Evolutionary conservation across 2,888 invertebrate genomes (phyloP).

Genomic region (Xestoiulus laeticollis): DNA sequence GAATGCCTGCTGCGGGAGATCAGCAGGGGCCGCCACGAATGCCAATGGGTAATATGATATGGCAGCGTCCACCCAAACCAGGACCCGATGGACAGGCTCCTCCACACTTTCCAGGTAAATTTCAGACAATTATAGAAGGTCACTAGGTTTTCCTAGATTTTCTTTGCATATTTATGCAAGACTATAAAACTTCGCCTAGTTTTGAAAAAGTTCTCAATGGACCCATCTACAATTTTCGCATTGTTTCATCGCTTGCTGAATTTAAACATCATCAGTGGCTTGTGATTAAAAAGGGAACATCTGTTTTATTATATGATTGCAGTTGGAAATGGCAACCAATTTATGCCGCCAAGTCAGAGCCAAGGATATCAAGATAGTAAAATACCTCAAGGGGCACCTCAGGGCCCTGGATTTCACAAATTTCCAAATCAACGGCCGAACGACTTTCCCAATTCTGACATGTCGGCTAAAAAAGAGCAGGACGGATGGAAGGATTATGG

Average conservation of each 20-base stretch:
- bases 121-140: too few relatives aligned
- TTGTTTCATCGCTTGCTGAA: background rate
- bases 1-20: background rate
- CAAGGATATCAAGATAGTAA: slow-evolving; percentile 37
- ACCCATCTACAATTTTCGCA: too few relatives aligned
- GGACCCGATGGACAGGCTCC: slow-evolving; percentile 9
- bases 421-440: slow-evolving; percentile 10
- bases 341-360: slow-evolving; percentile 7
- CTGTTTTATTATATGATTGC: background rate
- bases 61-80: background rate
- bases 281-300: background rate
- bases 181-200: too few relatives aligned
- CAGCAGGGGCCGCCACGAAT: slow-evolving; percentile 44
- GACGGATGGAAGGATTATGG: slow-evolving; percentile 54
- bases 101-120: slow-evolving; percentile 42
- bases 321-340: slow-evolving; percentile 50
- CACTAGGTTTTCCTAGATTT: too few relatives aligned
- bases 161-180: too few relatives aligned
- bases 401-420: slow-evolving; percentile 36
- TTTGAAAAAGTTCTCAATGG: background rate
- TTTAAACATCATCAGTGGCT: background rate
- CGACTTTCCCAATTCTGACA: slow-evolving; percentile 38
- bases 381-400: background rate
- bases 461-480: slow-evolving; percentile 27
- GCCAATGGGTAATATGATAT: slow-evolving; percentile 42